Evolutionary conservation across 1,140 invertebrate genomes (phyloP).

Genomic region (Drosophila kohkoa): DNA sequence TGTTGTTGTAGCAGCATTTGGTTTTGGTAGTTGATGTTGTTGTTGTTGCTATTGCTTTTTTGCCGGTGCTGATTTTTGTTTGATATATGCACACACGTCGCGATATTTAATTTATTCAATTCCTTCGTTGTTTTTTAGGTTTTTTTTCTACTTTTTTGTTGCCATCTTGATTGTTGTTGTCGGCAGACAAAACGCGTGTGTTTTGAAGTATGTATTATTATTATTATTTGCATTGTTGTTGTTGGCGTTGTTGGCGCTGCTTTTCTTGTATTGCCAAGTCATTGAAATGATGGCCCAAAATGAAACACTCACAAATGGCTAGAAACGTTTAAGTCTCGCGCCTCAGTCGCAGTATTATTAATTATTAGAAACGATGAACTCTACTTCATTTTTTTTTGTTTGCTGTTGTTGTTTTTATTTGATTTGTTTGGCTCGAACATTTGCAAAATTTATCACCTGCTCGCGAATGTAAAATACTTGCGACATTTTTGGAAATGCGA

Average conservation of each 20-base stretch:
- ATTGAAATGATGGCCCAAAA: slow-evolving; percentile 54
- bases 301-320: slow-evolving; percentile 39
- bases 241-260: slow-evolving; percentile 13
- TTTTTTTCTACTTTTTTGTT: slow-evolving; percentile 34
- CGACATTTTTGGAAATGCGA: slow-evolving; percentile 6
- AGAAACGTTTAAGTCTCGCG: slow-evolving; percentile 58
- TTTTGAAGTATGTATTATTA: slow-evolving; percentile 69
- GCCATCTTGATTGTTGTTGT: slow-evolving; percentile 2
- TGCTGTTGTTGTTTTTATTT: not conserved
- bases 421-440: slow-evolving; percentile 28
- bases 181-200: slow-evolving; percentile 59
- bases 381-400: not conserved
- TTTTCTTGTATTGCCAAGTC: slow-evolving; percentile 41
- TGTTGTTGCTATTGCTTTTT: slow-evolving; percentile 41
- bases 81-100: slow-evolving; percentile 72
- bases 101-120: slow-evolving; percentile 76
- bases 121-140: slow-evolving; percentile 48
- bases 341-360: slow-evolving; percentile 47
- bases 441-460: slow-evolving; percentile 34
- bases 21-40: slow-evolving; percentile 17
- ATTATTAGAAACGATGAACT: slow-evolving; percentile 57
- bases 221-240: slow-evolving; percentile 40
- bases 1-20: slow-evolving; percentile 25
- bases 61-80: slow-evolving; percentile 55
- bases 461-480: slow-evolving; percentile 22